Base-by-base conservation (phyloP, 2,113 vertebrate genomes). In the Brienomyrus longianalis region DNA sequence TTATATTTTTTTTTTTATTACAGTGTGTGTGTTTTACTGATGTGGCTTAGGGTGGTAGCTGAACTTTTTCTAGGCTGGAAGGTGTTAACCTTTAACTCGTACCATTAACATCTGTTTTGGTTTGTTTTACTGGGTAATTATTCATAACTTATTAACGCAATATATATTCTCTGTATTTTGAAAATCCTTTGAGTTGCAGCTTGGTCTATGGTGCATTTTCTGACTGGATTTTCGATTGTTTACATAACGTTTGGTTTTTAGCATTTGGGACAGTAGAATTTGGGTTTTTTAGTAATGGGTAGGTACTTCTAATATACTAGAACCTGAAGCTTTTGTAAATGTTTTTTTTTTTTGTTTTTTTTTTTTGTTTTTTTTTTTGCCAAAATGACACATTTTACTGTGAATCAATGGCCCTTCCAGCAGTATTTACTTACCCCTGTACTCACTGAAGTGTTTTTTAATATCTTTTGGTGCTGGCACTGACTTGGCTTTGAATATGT, bases 401-500 rank as follows among this genome's bases (percentile, higher is more conserved):
- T 70, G 62, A 70, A 31, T 13, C 3, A 13, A 70, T 13, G 10
- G 6, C n/a, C 1, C 23, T 86, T 50, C 31, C 48, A 48, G 43
- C 83, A 86, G 83, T 27, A 86, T 27, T 86, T 80, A 43, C 45
- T n/a, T 48, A 54, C 74, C 74, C 51, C 48, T 89, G 52, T 83
- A 54, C 43, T 77, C n/a, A 56, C 9, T 43, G 50, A 89, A 92
- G 80, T 3, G 13, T 1, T 1, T 8, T 90, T 19, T 85, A 23
- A 39, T 77, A 19, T 17, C 74, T 80, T 80, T 19, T 48, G 50
- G 50, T 54, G 74, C 35, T 13, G 23, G 56, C 90, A 1, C n/a
- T 90, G 56, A 54, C 80, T 86, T 91, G 27, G 86, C 51, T 90
- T 11, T 85, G 83, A 84, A 86, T 56, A 6, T 56, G 31, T 87